phyloP scores from a whole-genome alignment of 1,140 invertebrate genomes.

The Arctopsyche grandis region DNA sequence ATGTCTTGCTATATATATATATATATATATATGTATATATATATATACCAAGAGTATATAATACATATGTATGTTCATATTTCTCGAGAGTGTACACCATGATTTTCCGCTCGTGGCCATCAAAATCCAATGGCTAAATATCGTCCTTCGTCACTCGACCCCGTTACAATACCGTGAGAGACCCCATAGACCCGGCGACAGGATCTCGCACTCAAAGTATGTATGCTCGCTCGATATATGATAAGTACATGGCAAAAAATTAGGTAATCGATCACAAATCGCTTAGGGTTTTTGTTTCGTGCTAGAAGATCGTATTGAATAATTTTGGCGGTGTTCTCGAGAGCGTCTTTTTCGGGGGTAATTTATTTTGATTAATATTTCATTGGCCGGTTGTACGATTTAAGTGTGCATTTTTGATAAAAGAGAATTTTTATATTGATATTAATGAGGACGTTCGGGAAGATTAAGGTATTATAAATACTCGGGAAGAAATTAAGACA shows the following conservation, averaged over 20 bases:
- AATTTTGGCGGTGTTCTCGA: not conserved
- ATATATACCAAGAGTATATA: too few species aligned
- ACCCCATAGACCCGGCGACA: not conserved
- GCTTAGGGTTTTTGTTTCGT: not conserved
- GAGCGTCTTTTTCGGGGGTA: not conserved
- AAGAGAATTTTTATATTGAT: too few species aligned
- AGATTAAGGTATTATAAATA: too few species aligned
- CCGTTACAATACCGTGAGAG: too few species aligned
- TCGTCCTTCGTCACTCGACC: not conserved
- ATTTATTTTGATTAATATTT: slow-evolving; percentile 16
- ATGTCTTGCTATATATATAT: not conserved
- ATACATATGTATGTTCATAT: too few species aligned
- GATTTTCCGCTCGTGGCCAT: not conserved
- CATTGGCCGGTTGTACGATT: too few species aligned
- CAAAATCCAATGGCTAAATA: not conserved
- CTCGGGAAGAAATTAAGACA: too few species aligned
- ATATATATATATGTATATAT: too few species aligned
- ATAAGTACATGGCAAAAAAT: not conserved
- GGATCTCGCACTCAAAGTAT: not conserved
- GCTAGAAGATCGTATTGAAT: slow-evolving; percentile 8
- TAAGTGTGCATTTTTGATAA: too few species aligned
- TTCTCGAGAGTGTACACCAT: not conserved
- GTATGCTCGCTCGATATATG: not conserved
- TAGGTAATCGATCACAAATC: not conserved
- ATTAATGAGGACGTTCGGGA: too few species aligned